Conservation (phyloP, 2,797 vertebrate genomes). For the Chelon labrosus region DNA sequence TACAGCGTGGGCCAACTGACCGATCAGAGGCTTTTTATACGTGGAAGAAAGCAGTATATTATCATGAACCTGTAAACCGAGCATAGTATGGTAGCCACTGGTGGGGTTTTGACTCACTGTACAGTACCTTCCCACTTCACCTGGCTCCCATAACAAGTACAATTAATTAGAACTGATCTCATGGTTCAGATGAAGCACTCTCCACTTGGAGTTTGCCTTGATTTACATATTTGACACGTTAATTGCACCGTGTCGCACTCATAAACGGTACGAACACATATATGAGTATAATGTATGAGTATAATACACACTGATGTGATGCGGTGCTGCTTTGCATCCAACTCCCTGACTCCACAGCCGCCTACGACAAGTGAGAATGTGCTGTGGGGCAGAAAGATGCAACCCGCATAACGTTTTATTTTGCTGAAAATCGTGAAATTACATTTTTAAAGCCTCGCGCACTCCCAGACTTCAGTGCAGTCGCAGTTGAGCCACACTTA, state of each 20-base stretch:
- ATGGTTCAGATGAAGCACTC: background rate
- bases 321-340: background rate
- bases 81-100: too few species aligned
- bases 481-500: slow-evolving; percentile 29
- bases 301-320: background rate
- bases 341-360: background rate
- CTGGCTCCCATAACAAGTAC: background rate
- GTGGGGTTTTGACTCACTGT: background rate
- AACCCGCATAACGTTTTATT: background rate
- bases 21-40: too few species aligned
- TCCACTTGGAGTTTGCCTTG: background rate
- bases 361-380: too few species aligned
- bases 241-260: too few species aligned
- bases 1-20: too few species aligned
- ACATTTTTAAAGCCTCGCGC: background rate
- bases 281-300: background rate
- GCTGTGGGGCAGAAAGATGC: too few species aligned
- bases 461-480: slow-evolving; percentile 27
- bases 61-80: too few species aligned
- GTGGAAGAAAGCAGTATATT: too few species aligned
- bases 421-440: slow-evolving; percentile 6
- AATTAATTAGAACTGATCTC: background rate
- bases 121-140: background rate
- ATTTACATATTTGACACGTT: background rate
- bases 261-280: background rate